Base-by-base conservation (phyloP, 2,888 invertebrate genomes). In the Muschampia plurimacula region DNA sequence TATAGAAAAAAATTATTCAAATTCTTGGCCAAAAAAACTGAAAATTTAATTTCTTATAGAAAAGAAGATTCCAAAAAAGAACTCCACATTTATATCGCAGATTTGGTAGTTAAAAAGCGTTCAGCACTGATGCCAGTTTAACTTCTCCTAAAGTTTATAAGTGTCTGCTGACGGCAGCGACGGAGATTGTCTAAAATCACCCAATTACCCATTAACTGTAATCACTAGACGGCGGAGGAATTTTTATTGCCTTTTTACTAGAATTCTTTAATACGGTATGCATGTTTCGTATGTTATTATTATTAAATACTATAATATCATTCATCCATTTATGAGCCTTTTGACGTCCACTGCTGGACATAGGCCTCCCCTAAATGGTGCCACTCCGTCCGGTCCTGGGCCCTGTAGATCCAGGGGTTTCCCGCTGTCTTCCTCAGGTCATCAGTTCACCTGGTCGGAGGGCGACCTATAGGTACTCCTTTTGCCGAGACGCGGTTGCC, bases 141-240 rank as follows among this genome's bases (percentile, higher is more conserved):
- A 70, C 65, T 65, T 44, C 70, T 65, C 36, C 57, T 65, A 41
- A 70, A 70, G 64, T 52, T 70, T 65, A 46, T 65, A 70, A 63
- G 41, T 44, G 2, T 57, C 46, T 70, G 22, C 57, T n/a, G 65
- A 22, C 64, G 57, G 70, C 64, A 64, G 57, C 64, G 36, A 28
- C 13, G 52, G n/a, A 64, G 64, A 64, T 64, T 22, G 64, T 69
- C 32, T 44, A 32, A 57, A 70, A 57, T 15, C 32, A 65, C 44
- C 70, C 64, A 70, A 65, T 65, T 65, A 65, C 55, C 65, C 64
- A 59, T 70, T 70, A 70, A 65, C 64, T 46, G 41, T 64, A 70
- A 70, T 70, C 70, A 57, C 70, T 44, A 57, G 15, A 70, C 70
- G 64, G 12, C 28, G 32, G 59, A 59, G 9, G 57, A 65, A 70